Evolutionary conservation across 2,797 vertebrate genomes (phyloP), one percentile per base, ranked within the genome.

Genomic region (Tolypeutes matacus): DNA sequence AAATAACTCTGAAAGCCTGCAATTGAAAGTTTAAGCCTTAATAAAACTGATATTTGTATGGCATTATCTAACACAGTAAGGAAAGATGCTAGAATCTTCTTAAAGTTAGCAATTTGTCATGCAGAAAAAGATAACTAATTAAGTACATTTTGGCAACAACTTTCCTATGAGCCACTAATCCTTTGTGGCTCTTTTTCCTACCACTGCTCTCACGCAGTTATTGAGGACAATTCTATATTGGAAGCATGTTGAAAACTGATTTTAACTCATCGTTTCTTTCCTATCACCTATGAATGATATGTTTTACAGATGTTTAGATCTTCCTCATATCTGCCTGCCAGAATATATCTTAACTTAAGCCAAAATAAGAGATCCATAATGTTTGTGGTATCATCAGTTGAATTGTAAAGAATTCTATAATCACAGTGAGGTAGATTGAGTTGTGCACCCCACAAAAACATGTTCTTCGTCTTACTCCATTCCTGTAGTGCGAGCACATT

Each of bases 201-300:
- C 31, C 25, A 82, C 39, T 53, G 15, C 3, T 91, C 42, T 92
- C 92, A 94, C 10, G 42, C 10, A 84, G 42, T 75, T 7, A 42
- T 17, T 84, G 36, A 80, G 86, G 46, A 91, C 46, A 80, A 31
- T 62, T 20, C 12, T 51, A 92, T 12, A 29, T 31, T 51, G 75
- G 20, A 69, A 85, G 4, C 53, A 81, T 77, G 25, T 97, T 75
- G 60, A 92, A 88, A 84, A 39, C 11, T 58, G 18, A 75, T 67
- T 84, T 86, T 84, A 84, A 87, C 76, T 64, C 58, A 73, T 56
- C 13, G 34, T 88, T 85, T 89, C 51, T 90, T 92, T 77, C 70
- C 90, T 60, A 13, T 70, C 93, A 27, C 72, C 77, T 86, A n/a
- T 5, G 12, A 93, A 81, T 72, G 6, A 90, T 65, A 9, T 80